Evolutionary conservation across 2,888 invertebrate genomes (phyloP), one percentile per base, ranked within the genome.

Genomic region (Acronicta aceris): DNA sequence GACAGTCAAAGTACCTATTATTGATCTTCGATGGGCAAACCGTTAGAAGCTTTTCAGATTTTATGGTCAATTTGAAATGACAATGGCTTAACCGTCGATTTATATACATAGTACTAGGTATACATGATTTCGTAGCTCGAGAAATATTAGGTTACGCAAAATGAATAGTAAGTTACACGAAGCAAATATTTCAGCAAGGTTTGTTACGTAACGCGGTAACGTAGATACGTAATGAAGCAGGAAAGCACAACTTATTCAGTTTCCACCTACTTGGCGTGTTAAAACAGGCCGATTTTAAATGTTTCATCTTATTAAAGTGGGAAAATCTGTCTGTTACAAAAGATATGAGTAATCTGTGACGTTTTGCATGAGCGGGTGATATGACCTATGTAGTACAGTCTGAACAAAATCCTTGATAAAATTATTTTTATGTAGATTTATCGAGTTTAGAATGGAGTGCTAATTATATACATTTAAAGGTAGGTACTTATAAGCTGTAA

Each of bases 391-490:
- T 21, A 53, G 48, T 68, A 58, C 55, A 64, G 55, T 63, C 55
- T 41, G 36, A 61, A 62, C 65, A 47, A 71, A 65, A 78, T 79
- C 75, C 80, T 78, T 78, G 75, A 78, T 78, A 63, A 66, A 46
- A 65, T 59, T 64, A 79, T 78, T 77, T 78, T 79, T 72, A 76
- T 76, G 71, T 78, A 67, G 72, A 78, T 71, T 63, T 71, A 71
- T 69, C 67, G 71, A 71, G 68, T 70, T 74, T 80, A 76, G 72
- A 82, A 77, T 66, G 69, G 74, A 76, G 74, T 77, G 81, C 75
- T 87, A 84, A 85, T 85, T 83, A 79, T 78, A 78, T 53, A 76
- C 71, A 73, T 83, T 82, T 83, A 79, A 79, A 81, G 73, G 73
- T 78, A 81, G 75, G 78, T 83, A 74, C 76, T 72, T 71, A 71